These are phyloP conservation scores for Meloe dianella DNA, from an alignment of 2,888 invertebrate genomes.

Conservation along the genomic window DNA sequence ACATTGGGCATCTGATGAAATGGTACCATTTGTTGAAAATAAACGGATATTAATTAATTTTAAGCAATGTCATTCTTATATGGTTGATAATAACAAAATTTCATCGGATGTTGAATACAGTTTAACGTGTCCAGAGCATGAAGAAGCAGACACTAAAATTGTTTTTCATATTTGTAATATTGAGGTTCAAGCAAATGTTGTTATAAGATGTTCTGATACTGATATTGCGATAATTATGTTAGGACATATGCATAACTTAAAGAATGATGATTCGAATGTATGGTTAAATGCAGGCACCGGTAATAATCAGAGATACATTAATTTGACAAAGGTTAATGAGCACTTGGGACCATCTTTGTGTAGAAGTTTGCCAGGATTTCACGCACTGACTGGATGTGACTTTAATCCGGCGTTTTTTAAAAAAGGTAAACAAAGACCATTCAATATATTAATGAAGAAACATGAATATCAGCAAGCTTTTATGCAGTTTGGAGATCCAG, in stretches of 20 bases:
- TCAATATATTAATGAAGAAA: slow-evolving; percentile 29
- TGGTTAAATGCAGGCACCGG: slow-evolving; percentile 38
- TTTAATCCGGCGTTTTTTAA: slow-evolving; percentile 36
- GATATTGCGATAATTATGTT: slow-evolving; percentile 41
- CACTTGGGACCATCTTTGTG: slow-evolving; percentile 29
- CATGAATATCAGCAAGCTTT: slow-evolving; percentile 30
- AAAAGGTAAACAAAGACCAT: slow-evolving; percentile 36
- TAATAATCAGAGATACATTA: slow-evolving; percentile 37
- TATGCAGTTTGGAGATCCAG: no score
- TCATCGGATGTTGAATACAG: slow-evolving; percentile 27
- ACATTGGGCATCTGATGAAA: slow-evolving; percentile 44
- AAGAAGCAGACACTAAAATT: slow-evolving; percentile 35
- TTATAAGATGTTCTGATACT: slow-evolving; percentile 38
- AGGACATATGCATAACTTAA: slow-evolving; percentile 37
- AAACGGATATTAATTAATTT: slow-evolving; percentile 35
- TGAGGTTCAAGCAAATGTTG: slow-evolving; percentile 35
- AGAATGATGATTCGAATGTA: slow-evolving; percentile 34
- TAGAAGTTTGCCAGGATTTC: slow-evolving; percentile 31
- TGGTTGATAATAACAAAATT: slow-evolving; percentile 38
- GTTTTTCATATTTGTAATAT: slow-evolving; percentile 36
- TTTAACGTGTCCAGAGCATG: slow-evolving; percentile 35
- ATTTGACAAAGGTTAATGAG: slow-evolving; percentile 31
- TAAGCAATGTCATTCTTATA: slow-evolving; percentile 41
- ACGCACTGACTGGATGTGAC: slow-evolving; percentile 35
- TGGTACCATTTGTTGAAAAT: slow-evolving; percentile 42